Evolutionary conservation across 2,888 invertebrate species (phyloP).

Genomic region (Melieria omissa): DNA sequence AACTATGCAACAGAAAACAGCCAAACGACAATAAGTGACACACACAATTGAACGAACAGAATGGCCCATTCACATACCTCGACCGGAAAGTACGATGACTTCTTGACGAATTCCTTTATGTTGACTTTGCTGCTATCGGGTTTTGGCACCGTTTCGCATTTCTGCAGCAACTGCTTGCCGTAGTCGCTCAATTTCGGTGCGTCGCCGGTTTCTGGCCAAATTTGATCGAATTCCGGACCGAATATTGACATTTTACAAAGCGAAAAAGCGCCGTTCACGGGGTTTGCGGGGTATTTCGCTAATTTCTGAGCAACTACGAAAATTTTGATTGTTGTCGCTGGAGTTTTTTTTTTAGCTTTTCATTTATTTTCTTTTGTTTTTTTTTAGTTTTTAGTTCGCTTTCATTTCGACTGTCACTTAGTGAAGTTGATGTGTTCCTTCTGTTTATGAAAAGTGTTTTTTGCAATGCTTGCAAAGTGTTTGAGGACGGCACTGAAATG

Average conservation of each 20-base stretch:
- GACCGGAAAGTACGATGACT: slow-evolving; percentile 40
- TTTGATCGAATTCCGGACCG: slow-evolving; percentile 41
- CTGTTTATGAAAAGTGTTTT: too few relatives aligned
- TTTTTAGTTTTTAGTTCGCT: too few relatives aligned
- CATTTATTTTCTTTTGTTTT: too few relatives aligned
- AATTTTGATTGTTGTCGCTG: too few relatives aligned
- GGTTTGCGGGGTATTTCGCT: too few relatives aligned
- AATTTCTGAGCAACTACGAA: too few relatives aligned
- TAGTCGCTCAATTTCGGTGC: slow-evolving; percentile 38
- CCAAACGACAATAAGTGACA: background rate
- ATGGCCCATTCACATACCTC: slow-evolving; percentile 35
- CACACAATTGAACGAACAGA: background rate
- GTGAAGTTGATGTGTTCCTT: too few relatives aligned
- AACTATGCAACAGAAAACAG: slow-evolving; percentile 50
- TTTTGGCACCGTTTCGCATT: slow-evolving; percentile 36
- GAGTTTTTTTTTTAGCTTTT: too few relatives aligned
- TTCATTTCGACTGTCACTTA: too few relatives aligned
- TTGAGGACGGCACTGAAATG: too few relatives aligned
- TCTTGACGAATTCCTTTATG: slow-evolving; percentile 35
- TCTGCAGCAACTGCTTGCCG: slow-evolving; percentile 35
- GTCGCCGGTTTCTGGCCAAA: slow-evolving; percentile 42
- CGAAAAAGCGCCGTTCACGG: background rate
- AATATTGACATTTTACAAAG: slow-evolving; percentile 30
- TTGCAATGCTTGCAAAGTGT: too few relatives aligned
- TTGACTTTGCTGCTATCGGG: slow-evolving; percentile 36